A percentile compares a stretch with the other conserved stretches of the same genome.
These are phyloP conservation scores for Numenius phaeopus DNA, from an alignment of 2,797 vertebrate genomes.

Conservation along the genomic window DNA sequence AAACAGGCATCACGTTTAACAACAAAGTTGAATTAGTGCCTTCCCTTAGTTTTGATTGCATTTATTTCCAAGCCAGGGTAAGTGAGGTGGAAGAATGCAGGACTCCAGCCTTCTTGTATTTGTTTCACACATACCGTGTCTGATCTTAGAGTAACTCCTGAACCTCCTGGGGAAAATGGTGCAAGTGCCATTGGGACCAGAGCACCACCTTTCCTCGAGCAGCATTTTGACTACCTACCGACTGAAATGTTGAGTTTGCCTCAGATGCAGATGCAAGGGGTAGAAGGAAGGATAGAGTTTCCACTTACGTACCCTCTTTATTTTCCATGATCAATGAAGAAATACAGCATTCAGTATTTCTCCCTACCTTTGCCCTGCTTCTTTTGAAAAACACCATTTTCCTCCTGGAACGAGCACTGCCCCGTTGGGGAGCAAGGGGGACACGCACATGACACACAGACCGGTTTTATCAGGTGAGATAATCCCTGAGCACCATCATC, in stretches of 20 bases:
- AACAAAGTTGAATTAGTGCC: neutral
- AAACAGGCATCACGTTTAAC: neutral
- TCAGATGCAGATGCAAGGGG: neutral
- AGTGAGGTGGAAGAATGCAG: neutral
- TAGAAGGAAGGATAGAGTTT: neutral
- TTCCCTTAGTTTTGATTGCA: neutral
- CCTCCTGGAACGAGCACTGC: neutral
- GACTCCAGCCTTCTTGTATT: neutral
- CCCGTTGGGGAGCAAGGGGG: neutral
- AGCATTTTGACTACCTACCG: neutral
- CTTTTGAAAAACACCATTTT: neutral
- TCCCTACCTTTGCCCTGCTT: neutral
- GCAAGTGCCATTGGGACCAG: neutral
- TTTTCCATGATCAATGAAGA: neutral
- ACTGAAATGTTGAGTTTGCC: neutral
- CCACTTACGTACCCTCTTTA: neutral
- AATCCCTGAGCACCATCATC: neutral
- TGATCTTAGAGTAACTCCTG: neutral
- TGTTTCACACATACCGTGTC: accelerated
- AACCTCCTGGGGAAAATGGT: neutral
- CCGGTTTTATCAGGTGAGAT: neutral
- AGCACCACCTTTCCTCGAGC: neutral
- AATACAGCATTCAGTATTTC: neutral
- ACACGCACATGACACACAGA: no score
- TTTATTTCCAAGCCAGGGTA: neutral